Evolutionary conservation across 30 jellyfish, hydroid and myxozoan species (phyloP).

Genomic region (Hydractinia echinata): DNA sequence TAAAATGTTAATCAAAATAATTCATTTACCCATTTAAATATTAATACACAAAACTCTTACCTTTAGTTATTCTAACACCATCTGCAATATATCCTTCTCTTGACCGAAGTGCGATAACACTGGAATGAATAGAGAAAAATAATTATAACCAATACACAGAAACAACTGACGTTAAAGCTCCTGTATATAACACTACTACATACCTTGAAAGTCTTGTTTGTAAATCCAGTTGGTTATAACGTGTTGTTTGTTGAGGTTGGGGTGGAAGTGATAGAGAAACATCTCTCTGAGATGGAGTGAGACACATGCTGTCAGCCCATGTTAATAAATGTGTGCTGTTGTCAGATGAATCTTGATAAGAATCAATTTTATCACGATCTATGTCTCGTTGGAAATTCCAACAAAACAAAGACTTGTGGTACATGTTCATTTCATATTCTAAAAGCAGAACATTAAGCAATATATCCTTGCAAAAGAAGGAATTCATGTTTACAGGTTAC

Average conservation of each 20-base stretch:
- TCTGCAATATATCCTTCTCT: constrained; percentile 84
- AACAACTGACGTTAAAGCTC: too few species aligned
- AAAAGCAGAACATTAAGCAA: neutral
- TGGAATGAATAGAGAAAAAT: neutral
- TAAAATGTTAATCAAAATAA: too few species aligned
- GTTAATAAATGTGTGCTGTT: neutral
- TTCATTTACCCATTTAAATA: too few species aligned
- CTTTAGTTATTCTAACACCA: constrained; percentile 37
- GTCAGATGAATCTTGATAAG: constrained; percentile 7
- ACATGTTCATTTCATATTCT: constrained; percentile 72
- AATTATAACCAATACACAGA: neutral
- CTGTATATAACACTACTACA: neutral
- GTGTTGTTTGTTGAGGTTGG: constrained; percentile 74
- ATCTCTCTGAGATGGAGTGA: constrained; percentile 9
- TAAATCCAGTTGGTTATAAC: constrained; percentile 53
- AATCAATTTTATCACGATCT: constrained; percentile 71
- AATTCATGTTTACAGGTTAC: too few species aligned
- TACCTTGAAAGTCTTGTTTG: constrained; percentile 85
- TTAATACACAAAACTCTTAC: constrained; percentile 2
- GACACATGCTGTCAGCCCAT: constrained; percentile 20
- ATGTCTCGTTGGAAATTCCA: constrained; percentile 98
- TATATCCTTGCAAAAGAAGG: neutral
- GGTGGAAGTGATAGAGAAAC: constrained; percentile 12
- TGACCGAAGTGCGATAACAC: constrained; percentile 90
- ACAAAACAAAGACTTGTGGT: constrained; percentile 87